Percentiles rank a stretch among this genome's conserved stretches.
phyloP scores from a whole-genome alignment of 2,797 vertebrate genomes.

The Heliangelus exortis region DNA sequence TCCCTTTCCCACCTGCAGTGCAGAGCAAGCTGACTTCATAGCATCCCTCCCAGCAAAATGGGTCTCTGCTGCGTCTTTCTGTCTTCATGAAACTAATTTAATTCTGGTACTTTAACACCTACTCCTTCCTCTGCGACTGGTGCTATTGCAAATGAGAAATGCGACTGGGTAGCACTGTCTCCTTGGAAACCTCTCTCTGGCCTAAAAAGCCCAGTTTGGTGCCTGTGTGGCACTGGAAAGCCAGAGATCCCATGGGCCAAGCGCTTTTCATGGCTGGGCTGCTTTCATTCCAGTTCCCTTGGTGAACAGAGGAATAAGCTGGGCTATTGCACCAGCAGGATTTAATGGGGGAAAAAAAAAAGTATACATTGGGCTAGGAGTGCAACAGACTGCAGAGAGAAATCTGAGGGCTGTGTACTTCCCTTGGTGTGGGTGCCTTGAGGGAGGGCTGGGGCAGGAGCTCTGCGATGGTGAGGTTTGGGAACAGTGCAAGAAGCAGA shows the following conservation, averaged over 20 bases:
- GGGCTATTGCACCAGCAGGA: neutral
- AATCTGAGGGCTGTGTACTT: neutral
- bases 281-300: neutral
- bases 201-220: neutral
- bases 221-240: neutral
- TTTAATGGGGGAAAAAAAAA: neutral
- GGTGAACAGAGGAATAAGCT: neutral
- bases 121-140: conserved; percentile 16
- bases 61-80: neutral
- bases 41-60: neutral
- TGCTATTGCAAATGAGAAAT: neutral
- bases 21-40: neutral
- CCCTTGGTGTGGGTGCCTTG: rapidly evolving
- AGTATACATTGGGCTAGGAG: neutral
- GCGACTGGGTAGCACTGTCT: rapidly evolving
- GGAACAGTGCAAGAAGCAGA: neutral
- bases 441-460: neutral
- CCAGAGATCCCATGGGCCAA: neutral
- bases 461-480: neutral
- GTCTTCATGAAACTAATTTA: neutral
- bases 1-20: neutral
- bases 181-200: conserved; percentile 39
- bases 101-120: conserved; percentile 7
- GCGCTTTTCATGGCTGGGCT: neutral
- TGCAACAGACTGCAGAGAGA: neutral